Evolutionary conservation across 92 coral and sea anemone species (phyloP).

Genomic region (Virgularia gustaviana): DNA sequence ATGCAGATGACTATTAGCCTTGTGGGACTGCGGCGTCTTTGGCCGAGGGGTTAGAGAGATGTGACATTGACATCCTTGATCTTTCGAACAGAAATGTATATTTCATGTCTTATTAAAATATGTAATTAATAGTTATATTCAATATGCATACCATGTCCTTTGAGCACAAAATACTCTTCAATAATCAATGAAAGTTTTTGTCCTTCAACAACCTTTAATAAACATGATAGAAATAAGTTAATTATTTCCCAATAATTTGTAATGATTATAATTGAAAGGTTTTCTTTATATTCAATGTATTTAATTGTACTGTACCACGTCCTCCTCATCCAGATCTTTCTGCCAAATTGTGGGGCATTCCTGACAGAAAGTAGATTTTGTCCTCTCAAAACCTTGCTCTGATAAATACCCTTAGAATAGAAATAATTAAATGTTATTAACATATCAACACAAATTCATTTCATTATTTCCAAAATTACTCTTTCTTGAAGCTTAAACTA

Average conservation of each 20-base stretch:
- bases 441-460: too few species aligned
- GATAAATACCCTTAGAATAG: slow-evolving; percentile 35
- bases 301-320: background rate
- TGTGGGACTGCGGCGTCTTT: background rate
- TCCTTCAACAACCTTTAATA: background rate
- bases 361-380: background rate
- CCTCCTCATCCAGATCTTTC: slow-evolving; percentile 5
- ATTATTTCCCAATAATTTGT: background rate
- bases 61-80: too few species aligned
- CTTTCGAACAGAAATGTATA: too few species aligned
- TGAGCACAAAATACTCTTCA: slow-evolving; percentile 21
- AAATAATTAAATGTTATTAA: too few species aligned
- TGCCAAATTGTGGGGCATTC: too few species aligned
- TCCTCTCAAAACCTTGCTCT: slow-evolving; percentile 23
- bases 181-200: slow-evolving; percentile 19
- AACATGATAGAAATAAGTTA: background rate
- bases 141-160: slow-evolving; percentile 31
- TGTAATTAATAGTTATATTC: too few species aligned
- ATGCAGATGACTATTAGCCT: background rate
- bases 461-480: background rate
- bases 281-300: background rate
- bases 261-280: background rate
- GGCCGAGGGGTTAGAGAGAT: background rate
- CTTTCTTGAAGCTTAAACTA: background rate
- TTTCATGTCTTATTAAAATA: too few species aligned